Conservation (phyloP, 2,888 invertebrate genomes). For the Acanthoscelides obtectus region DNA sequence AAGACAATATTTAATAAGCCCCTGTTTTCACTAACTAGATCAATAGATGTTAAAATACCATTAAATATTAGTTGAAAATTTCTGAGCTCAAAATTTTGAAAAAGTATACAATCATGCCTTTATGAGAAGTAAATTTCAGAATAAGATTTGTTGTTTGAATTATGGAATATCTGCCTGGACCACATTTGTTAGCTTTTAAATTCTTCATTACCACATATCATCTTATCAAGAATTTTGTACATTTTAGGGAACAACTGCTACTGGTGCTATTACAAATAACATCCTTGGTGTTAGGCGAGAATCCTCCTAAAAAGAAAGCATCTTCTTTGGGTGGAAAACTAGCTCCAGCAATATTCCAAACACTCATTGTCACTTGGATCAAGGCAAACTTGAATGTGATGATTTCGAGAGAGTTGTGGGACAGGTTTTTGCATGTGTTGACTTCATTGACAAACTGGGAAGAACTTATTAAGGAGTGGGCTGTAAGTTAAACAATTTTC, state of each 20-base stretch:
- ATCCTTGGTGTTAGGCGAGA: slow-evolving; percentile 78
- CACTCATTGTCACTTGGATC: slow-evolving; percentile 96
- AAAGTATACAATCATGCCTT: too few relatives aligned
- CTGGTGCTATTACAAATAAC: slow-evolving; percentile 87
- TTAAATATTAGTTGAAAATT: too few relatives aligned
- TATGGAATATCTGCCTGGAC: too few relatives aligned
- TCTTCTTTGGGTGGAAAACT: slow-evolving; percentile 74
- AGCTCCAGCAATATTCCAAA: slow-evolving; percentile 85
- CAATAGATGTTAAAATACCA: too few relatives aligned
- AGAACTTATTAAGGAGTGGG: slow-evolving; percentile 93
- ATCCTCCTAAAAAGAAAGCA: slow-evolving; percentile 70
- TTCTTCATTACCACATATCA: too few relatives aligned
- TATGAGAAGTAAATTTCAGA: too few relatives aligned
- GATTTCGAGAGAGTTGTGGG: slow-evolving; percentile 87
- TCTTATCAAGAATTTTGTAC: slow-evolving; percentile 5
- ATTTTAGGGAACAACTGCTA: slow-evolving; percentile 75
- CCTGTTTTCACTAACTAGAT: too few relatives aligned
- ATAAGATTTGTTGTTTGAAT: too few relatives aligned
- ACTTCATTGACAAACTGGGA: slow-evolving; percentile 90
- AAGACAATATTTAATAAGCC: too few relatives aligned
- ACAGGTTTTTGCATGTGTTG: slow-evolving; percentile 83
- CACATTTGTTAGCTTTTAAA: too few relatives aligned
- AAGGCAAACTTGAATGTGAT: slow-evolving; percentile 93
- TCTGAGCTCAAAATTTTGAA: too few relatives aligned
- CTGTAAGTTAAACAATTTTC: slow-evolving; percentile 58